Evolutionary conservation across 2,888 invertebrate species (phyloP).

Genomic region (Melanargia galathea): DNA sequence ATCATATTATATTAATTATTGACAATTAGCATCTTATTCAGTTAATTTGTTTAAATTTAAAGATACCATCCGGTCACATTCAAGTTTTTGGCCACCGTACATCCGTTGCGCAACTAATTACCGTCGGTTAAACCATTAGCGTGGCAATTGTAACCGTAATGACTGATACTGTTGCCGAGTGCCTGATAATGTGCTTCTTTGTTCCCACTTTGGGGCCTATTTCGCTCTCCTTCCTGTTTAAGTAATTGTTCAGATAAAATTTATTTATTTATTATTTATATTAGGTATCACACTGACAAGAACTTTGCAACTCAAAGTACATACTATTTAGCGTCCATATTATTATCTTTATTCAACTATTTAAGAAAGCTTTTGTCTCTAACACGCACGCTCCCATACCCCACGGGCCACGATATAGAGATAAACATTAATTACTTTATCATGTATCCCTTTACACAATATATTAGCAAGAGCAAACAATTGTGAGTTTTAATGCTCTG

Average conservation of each 20-base stretch:
- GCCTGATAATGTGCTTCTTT: conserved; percentile 49
- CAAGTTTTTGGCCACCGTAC: conserved; percentile 5
- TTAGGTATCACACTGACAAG: too few relatives aligned
- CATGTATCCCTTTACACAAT: conserved; percentile 19
- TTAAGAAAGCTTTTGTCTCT: conserved; percentile 13
- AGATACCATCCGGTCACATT: neutral
- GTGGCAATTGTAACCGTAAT: conserved; percentile 57
- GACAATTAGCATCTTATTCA: too few relatives aligned
- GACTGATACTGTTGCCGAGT: conserved; percentile 47
- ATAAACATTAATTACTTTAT: conserved; percentile 42
- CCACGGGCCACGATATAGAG: conserved; percentile 36
- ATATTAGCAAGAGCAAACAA: neutral
- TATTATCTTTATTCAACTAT: conserved; percentile 5
- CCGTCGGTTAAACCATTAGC: conserved; percentile 52
- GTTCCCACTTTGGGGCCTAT: conserved; percentile 48
- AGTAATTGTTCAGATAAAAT: conserved; percentile 9
- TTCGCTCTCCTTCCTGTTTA: conserved; percentile 11
- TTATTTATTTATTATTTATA: too few relatives aligned
- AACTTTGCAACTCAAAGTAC: neutral
- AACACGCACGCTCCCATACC: conserved; percentile 41
- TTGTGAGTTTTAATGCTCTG: neutral
- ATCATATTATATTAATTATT: too few relatives aligned
- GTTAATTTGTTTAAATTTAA: too few relatives aligned
- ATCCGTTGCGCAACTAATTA: conserved; percentile 41
- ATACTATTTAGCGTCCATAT: neutral